Evolutionary conservation across 2,888 invertebrate genomes (phyloP).

Genomic region (Craniophora ligustri): DNA sequence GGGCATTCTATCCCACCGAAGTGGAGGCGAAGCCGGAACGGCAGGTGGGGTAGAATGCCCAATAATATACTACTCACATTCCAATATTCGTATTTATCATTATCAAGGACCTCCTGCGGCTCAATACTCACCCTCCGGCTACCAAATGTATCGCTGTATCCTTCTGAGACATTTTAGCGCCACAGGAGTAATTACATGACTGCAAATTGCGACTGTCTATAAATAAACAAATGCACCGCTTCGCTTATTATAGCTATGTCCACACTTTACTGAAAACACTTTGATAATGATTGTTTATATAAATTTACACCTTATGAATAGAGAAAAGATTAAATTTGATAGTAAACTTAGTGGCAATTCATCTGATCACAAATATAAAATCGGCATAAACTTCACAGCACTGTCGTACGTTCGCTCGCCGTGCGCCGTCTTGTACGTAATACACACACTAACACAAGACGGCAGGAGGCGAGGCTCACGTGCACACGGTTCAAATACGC

Average conservation of each 20-base stretch:
- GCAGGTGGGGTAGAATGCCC: too few species aligned
- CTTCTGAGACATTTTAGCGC: slow-evolving; percentile 91
- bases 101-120: slow-evolving; percentile 36
- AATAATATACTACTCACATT: too few species aligned
- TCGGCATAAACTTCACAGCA: slow-evolving; percentile 62
- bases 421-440: slow-evolving; percentile 56
- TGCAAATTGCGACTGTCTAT: slow-evolving; percentile 85
- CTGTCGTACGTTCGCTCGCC: slow-evolving; percentile 54
- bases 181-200: slow-evolving; percentile 85
- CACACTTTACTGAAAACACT: slow-evolving; percentile 57
- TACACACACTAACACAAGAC: slow-evolving; percentile 59
- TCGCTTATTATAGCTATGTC: slow-evolving; percentile 68
- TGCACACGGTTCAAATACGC: slow-evolving; percentile 28
- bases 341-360: slow-evolving; percentile 40
- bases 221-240: slow-evolving; percentile 87
- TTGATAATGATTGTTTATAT: slow-evolving; percentile 36
- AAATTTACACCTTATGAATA: slow-evolving; percentile 34
- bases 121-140: slow-evolving; percentile 96
- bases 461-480: slow-evolving; percentile 23
- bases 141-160: slow-evolving; percentile 97
- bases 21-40: too few species aligned
- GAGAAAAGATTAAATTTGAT: slow-evolving; percentile 31
- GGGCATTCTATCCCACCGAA: too few species aligned
- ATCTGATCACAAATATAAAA: slow-evolving; percentile 53
- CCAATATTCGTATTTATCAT: slow-evolving; percentile 17